Evolutionary conservation across 2,113 vertebrate genomes (phyloP).

Genomic region (Anhinga anhinga): DNA sequence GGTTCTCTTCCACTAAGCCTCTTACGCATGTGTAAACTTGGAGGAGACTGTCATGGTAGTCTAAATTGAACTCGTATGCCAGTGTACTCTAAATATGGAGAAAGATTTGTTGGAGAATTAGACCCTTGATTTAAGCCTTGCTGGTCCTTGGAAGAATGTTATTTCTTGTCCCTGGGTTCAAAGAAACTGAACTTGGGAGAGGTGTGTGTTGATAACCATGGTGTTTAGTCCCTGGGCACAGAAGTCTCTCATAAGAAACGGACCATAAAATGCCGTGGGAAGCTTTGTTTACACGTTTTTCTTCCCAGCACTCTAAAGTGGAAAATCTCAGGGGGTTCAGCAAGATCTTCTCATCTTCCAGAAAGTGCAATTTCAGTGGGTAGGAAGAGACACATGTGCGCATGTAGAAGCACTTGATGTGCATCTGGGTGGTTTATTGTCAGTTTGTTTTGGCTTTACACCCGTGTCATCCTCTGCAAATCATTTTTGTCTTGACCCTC

Average conservation of each 20-base stretch:
- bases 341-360: background rate
- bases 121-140: background rate
- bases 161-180: background rate
- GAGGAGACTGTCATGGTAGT: background rate
- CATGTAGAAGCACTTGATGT: fast-evolving
- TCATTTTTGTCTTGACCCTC: background rate
- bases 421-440: background rate
- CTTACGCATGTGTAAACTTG: background rate
- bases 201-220: background rate
- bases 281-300: fast-evolving
- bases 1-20: background rate
- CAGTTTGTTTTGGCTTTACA: background rate
- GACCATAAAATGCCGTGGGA: background rate
- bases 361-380: background rate
- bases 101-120: background rate
- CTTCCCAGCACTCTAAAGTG: background rate
- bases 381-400: fast-evolving
- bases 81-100: background rate
- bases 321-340: background rate
- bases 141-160: background rate
- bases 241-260: fast-evolving
- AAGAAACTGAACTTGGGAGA: background rate
- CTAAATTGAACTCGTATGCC: background rate
- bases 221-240: background rate
- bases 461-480: background rate